phyloP scores from a whole-genome alignment of 1,140 invertebrate species.

The Drosophila oshimai region DNA sequence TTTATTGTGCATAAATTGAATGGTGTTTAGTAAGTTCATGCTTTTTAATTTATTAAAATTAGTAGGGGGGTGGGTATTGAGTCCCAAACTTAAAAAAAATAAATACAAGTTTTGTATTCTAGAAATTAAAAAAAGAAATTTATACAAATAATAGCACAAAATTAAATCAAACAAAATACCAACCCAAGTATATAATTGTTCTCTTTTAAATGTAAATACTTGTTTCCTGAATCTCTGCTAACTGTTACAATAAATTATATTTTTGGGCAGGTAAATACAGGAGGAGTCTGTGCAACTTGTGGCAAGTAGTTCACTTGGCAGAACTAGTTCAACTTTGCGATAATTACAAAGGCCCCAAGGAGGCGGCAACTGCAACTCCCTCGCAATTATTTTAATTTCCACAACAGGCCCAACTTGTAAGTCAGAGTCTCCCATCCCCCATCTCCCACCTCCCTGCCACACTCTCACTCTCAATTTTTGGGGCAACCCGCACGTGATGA shows the following conservation, averaged over 20 bases:
- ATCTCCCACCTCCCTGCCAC: not conserved
- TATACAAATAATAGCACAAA: no score
- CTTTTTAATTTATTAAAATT: no score
- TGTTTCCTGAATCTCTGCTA: not conserved
- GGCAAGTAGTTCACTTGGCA: not conserved
- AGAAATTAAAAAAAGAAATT: no score
- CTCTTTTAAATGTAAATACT: not conserved
- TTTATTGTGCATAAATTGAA: not conserved
- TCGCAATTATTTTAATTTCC: slow-evolving; percentile 41
- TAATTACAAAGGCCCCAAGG: slow-evolving; percentile 36
- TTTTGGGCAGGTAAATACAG: not conserved
- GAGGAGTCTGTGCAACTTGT: slow-evolving; percentile 3
- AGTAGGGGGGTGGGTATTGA: no score
- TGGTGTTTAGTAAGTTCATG: no score
- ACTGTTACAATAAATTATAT: slow-evolving; percentile 14
- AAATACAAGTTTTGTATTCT: not conserved
- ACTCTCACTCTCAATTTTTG: not conserved
- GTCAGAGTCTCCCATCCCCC: not conserved
- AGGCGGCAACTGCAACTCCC: not conserved
- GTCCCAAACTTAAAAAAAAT: not conserved
- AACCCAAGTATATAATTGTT: no score
- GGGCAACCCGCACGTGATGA: slow-evolving; percentile 46
- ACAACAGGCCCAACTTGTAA: slow-evolving; percentile 32
- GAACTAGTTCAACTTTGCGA: slow-evolving; percentile 25
- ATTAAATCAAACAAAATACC: no score